These are phyloP conservation scores for Asbolus verrucosus DNA, from an alignment of 1,140 invertebrate genomes.

Conservation along the genomic window DNA sequence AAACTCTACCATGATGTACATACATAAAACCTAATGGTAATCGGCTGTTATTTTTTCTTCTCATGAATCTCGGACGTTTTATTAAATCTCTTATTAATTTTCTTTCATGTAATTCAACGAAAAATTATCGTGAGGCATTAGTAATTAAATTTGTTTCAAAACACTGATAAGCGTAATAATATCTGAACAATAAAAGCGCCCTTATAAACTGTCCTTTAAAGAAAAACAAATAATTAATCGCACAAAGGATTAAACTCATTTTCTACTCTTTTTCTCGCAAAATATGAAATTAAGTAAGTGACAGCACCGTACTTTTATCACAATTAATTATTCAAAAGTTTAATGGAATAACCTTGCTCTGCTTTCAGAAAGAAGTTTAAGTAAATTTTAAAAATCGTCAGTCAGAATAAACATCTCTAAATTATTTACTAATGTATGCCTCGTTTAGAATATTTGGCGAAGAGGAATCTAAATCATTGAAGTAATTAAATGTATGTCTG, in stretches of 20 bases:
- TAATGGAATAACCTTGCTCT: slow-evolving; percentile 36
- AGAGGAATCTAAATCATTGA: slow-evolving; percentile 33
- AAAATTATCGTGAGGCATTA: too few species aligned
- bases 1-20: too few species aligned
- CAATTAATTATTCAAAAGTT: slow-evolving; percentile 38
- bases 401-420: slow-evolving; percentile 2
- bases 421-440: slow-evolving; percentile 7
- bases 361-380: slow-evolving; percentile 11
- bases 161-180: too few species aligned
- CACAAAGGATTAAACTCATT: slow-evolving; percentile 38
- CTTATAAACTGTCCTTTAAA: not conserved
- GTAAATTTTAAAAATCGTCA: slow-evolving; percentile 21
- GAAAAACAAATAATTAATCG: slow-evolving; percentile 22
- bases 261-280: slow-evolving; percentile 30
- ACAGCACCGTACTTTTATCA: slow-evolving; percentile 33
- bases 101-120: too few species aligned
- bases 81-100: too few species aligned
- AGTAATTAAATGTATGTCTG: slow-evolving; percentile 33
- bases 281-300: slow-evolving; percentile 33
- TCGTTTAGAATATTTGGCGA: too few species aligned
- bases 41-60: too few species aligned
- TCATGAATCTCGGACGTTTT: too few species aligned
- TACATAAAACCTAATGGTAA: too few species aligned
- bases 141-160: too few species aligned
- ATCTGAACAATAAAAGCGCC: not conserved